A percentile compares a stretch with the other conserved stretches of the same genome.
phyloP scores from a whole-genome alignment of 2,888 invertebrate species.

The Epinotia bilunana region DNA sequence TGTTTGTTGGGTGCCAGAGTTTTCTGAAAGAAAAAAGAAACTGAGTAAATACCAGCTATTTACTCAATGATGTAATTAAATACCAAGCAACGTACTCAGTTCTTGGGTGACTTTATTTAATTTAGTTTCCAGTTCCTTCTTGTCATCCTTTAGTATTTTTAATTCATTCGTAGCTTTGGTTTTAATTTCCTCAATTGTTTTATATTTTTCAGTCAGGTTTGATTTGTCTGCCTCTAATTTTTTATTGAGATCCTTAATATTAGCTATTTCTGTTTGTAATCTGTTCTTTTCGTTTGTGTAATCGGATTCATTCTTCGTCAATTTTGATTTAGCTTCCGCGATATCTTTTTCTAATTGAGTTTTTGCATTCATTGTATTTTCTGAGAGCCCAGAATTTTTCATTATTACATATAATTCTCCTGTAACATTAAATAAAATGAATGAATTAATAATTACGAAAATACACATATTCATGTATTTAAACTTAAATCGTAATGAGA shows the following conservation, averaged over 20 bases:
- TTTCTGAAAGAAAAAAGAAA: slow-evolving; percentile 71
- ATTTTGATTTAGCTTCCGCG: slow-evolving; percentile 81
- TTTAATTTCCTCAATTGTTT: slow-evolving; percentile 71
- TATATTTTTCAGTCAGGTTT: slow-evolving; percentile 65
- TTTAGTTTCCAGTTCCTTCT: slow-evolving; percentile 85
- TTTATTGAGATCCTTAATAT: slow-evolving; percentile 80
- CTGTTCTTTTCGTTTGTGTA: slow-evolving; percentile 81
- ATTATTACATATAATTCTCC: slow-evolving; percentile 86
- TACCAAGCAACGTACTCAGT: slow-evolving; percentile 75
- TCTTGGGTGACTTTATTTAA: slow-evolving; percentile 84
- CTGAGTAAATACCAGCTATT: background rate
- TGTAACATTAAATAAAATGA: slow-evolving; percentile 52
- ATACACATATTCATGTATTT: background rate
- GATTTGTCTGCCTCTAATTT: slow-evolving; percentile 78
- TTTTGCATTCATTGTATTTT: slow-evolving; percentile 78
- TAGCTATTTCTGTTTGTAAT: slow-evolving; percentile 78
- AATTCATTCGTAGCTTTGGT: slow-evolving; percentile 70
- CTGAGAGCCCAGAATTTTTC: slow-evolving; percentile 84
- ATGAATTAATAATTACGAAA: background rate
- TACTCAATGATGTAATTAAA: background rate
- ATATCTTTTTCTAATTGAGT: slow-evolving; percentile 80
- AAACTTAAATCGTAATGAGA: background rate
- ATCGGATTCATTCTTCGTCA: slow-evolving; percentile 79
- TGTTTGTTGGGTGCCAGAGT: slow-evolving; percentile 80
- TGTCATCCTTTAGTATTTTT: slow-evolving; percentile 86